phyloP scores from a whole-genome alignment of 2,888 invertebrate genomes.

The Hypomecis atomaria region DNA sequence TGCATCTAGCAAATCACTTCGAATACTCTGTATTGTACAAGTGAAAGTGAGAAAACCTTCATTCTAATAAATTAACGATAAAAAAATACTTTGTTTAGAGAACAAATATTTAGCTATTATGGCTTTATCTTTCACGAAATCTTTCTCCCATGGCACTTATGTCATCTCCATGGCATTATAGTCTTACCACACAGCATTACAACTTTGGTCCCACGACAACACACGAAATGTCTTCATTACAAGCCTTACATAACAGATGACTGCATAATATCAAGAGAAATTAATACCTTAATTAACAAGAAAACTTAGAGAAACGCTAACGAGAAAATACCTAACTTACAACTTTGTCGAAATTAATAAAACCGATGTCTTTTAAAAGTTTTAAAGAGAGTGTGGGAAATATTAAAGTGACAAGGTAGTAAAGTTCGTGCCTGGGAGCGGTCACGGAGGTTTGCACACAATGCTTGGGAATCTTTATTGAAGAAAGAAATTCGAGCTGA shows the following conservation, averaged over 20 bases:
- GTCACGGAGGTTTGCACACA: conserved; percentile 44
- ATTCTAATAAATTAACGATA: too few species aligned
- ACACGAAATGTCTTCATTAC: conserved; percentile 26
- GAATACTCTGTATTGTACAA: too few species aligned
- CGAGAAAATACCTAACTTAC: background rate
- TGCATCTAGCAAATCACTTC: too few species aligned
- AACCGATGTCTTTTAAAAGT: background rate
- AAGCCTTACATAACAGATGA: conserved; percentile 17
- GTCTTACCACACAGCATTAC: conserved; percentile 3
- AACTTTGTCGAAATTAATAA: conserved; percentile 9
- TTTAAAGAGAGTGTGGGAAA: background rate
- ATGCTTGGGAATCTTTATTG: conserved; percentile 42
- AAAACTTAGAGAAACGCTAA: conserved; percentile 20
- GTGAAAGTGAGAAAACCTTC: too few species aligned
- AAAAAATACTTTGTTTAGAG: background rate
- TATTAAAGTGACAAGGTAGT: conserved; percentile 8
- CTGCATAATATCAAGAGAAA: conserved; percentile 19
- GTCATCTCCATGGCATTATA: conserved; percentile 5
- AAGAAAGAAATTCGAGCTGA: conserved; percentile 18
- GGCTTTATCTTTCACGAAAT: background rate
- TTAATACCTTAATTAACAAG: conserved; percentile 26
- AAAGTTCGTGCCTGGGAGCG: conserved; percentile 37
- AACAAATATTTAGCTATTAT: background rate
- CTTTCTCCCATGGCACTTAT: background rate
- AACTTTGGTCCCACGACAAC: conserved; percentile 22